Evolutionary conservation across 1,140 invertebrate species (phyloP), one percentile per base, ranked within the genome.

Genomic region (Diachasma alloeum): DNA sequence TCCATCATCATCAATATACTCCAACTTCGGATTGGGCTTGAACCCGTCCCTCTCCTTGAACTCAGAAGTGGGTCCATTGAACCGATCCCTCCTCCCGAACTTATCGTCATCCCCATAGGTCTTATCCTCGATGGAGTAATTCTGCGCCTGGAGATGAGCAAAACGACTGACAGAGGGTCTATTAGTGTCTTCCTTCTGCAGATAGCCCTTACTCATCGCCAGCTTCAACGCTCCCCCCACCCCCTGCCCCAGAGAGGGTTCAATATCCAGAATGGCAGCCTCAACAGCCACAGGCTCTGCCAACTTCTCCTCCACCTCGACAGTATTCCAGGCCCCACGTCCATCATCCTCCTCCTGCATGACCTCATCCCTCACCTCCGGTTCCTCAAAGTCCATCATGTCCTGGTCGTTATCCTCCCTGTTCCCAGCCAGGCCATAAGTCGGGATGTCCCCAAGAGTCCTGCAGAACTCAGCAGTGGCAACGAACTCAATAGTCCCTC

Each of bases 101-200:
- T 97, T 96, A 79, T 98, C 97, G 82, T 97, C 95, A 79, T 97
- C 96, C 91, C 93, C 93, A 84, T 96, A 94, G 78, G 94, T 93
- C 90, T 99, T 99, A 87, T 99, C 98, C 87, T 99, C 98, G 86
- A 99, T 99, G 24, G 96, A 97, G 90, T 99, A 99, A 90, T 98
- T 95, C 82, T 97, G 92, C 4, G 97, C 97, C 88, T 96, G 93
- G 13, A 99, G 87, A 88, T 94, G 92, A 42, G 94, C 93, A 89
- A 95, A 92, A 81, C 94, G 89, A n/a, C 93, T 92, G 75, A 93
- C 94, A 4, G 93, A 93, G 0, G 93, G 93, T 59, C 92, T 89
- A 84, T 95, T 94, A 13, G 91, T 91, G 48, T 95, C 93, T 82
- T 96, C 95, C 83, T 94, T 94, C 85, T 98, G 96, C 10, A 99